Percentiles rank a stretch among this genome's conserved stretches.
Conservation (phyloP, 2,113 vertebrate genomes). For the Fulmarus glacialis region DNA sequence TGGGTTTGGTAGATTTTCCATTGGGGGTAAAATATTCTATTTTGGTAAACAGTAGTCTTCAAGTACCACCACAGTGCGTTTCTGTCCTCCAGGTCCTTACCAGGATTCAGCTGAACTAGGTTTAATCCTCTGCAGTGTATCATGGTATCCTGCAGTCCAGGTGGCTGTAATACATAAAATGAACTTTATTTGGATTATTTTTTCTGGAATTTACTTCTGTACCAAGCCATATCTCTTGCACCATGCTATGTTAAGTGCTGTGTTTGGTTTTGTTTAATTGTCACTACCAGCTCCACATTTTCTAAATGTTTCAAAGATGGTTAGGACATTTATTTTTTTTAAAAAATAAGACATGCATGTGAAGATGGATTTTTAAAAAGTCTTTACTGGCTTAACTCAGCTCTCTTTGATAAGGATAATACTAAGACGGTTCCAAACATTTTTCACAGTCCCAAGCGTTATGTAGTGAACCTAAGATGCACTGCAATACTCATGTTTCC, state of each 20-base stretch:
- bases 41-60: neutral
- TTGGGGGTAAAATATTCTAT: neutral
- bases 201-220: neutral
- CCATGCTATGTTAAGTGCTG: neutral
- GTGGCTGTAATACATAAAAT: neutral
- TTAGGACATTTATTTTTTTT: neutral
- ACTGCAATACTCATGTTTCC: neutral
- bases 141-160: neutral
- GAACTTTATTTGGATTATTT: neutral
- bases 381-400: neutral
- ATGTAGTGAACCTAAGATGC: neutral
- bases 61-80: neutral
- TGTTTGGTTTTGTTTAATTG: neutral
- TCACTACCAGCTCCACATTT: neutral
- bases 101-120: neutral
- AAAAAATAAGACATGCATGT: neutral
- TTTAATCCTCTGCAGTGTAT: neutral
- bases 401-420: neutral
- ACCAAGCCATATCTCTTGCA: neutral
- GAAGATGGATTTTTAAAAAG: neutral
- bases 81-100: neutral
- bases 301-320: neutral
- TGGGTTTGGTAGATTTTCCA: neutral
- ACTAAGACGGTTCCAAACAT: neutral
- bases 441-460: neutral